These are phyloP conservation scores for Anthopleura xanthogrammica DNA, from an alignment of 92 coral and sea anemone species.

Conservation along the genomic window DNA sequence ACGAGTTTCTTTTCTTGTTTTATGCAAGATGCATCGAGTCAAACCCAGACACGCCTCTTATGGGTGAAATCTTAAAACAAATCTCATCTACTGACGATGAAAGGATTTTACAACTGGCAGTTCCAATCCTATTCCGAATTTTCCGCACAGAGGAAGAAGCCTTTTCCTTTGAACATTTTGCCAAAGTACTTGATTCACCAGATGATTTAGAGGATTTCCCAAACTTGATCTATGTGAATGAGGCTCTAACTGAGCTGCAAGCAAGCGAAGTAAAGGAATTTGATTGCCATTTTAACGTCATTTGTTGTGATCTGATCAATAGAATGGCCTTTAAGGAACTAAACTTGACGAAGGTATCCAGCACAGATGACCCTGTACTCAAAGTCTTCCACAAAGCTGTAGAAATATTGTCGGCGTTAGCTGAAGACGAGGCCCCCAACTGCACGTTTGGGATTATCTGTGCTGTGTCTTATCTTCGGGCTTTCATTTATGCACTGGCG, in stretches of 20 bases:
- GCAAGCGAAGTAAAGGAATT: constrained; percentile 46
- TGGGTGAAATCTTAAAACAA: constrained; percentile 56
- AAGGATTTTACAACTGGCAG: constrained; percentile 57
- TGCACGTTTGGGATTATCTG: constrained; percentile 57
- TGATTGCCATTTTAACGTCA: constrained; percentile 74
- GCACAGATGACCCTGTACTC: constrained; percentile 63
- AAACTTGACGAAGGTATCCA: constrained; percentile 42
- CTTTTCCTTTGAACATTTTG: constrained; percentile 60
- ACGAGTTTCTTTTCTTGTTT: constrained; percentile 68
- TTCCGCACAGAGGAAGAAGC: constrained; percentile 44
- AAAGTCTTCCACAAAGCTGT: constrained; percentile 63
- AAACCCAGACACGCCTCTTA: constrained; percentile 75
- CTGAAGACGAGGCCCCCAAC: constrained; percentile 33
- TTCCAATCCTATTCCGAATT: constrained; percentile 74
- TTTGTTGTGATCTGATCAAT: constrained; percentile 88
- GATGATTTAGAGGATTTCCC: constrained; percentile 63
- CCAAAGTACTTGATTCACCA: constrained; percentile 39
- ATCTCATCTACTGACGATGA: constrained; percentile 59
- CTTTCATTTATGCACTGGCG: constrained; percentile 61
- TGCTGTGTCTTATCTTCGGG: constrained; percentile 75
- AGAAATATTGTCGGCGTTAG: constrained; percentile 29
- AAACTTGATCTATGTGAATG: constrained; percentile 54
- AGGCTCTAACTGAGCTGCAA: constrained; percentile 53
- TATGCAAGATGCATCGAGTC: constrained; percentile 88
- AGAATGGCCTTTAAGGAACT: constrained; percentile 70